Evolutionary conservation across 2,113 vertebrate species (phyloP), one percentile per base, ranked within the genome.

Genomic region (Serinus canaria): DNA sequence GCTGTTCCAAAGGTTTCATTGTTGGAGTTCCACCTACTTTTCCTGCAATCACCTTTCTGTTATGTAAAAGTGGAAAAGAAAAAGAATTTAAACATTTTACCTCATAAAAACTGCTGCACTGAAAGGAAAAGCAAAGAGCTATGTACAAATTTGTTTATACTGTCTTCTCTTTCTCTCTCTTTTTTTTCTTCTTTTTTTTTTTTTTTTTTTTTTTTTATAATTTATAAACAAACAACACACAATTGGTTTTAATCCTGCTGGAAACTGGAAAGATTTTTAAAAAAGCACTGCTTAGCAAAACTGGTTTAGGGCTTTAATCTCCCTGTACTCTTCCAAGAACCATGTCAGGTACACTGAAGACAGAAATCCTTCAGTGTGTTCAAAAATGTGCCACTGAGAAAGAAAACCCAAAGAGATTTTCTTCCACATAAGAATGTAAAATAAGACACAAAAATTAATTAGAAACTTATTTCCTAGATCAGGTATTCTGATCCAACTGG

Each of bases 171-270:
- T 13, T 33, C 3, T 23, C 2, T 7, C 2, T 12, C 3, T n/a
- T 5, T 6, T 1, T 44, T 68, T 47, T 44, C 19, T 8, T 6
- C 9, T 19, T 16, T 13, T 2, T 5, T 13, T 30, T 3, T 4
- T 2, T 49, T 68, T 44, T 39, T 23, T 9, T 11, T 49, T 68
- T 47, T 39, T 21, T 9, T 11, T 22, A 39, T 30, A 85, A 83
- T 90, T 95, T 91, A 25, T 74, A 93, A 94, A 25, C 13, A 80
- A 81, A 43, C 20, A 83, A 56, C 16, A 44, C n/a, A 49, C 19
- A 73, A 66, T 91, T 50, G 35, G 35, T 91, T 93, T 97, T 95
- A 89, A 89, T 88, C 35, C 76, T 89, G 66, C 44, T 92, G 46
- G 94, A 88, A 95, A 83, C 56, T 94, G 66, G 60, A 12, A 55